A percentile compares a stretch with the other conserved stretches of the same genome.
Evolutionary conservation across 1,140 invertebrate species (phyloP).

Genomic region (Drosophila serrata): DNA sequence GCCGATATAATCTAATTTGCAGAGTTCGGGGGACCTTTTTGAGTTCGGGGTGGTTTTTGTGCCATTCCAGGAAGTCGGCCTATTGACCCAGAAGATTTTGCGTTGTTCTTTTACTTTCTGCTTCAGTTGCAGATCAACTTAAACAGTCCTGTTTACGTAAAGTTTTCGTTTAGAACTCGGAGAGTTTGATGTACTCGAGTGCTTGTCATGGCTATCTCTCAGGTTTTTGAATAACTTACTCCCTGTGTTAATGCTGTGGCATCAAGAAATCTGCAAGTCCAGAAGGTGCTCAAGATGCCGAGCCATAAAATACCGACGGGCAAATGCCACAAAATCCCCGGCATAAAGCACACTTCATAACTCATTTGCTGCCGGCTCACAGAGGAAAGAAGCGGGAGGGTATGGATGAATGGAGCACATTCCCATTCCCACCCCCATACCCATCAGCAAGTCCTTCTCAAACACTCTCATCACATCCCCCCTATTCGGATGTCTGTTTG

Average conservation of each 20-base stretch:
- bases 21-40: not conserved
- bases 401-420: conserved; percentile 7
- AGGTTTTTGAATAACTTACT: conserved; percentile 15
- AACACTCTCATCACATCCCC: not conserved
- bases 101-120: not conserved
- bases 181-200: not conserved
- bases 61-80: conserved; percentile 38
- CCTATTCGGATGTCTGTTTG: conserved; percentile 34
- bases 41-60: conserved; percentile 31
- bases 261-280: conserved; percentile 7
- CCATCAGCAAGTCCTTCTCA: not conserved
- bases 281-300: conserved; percentile 44
- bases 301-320: conserved; percentile 56
- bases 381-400: not conserved
- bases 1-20: conserved; percentile 79
- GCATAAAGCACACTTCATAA: conserved; percentile 68
- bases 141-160: not conserved
- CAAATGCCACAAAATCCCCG: conserved; percentile 75
- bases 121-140: conserved; percentile 22
- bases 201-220: not conserved
- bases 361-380: conserved; percentile 61
- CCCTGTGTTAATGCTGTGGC: conserved; percentile 30
- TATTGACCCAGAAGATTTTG: conserved; percentile 65
- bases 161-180: not conserved
- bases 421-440: not conserved